Conservation (phyloP, 2,797 vertebrate species). For the Gadopsis marmoratus region DNA sequence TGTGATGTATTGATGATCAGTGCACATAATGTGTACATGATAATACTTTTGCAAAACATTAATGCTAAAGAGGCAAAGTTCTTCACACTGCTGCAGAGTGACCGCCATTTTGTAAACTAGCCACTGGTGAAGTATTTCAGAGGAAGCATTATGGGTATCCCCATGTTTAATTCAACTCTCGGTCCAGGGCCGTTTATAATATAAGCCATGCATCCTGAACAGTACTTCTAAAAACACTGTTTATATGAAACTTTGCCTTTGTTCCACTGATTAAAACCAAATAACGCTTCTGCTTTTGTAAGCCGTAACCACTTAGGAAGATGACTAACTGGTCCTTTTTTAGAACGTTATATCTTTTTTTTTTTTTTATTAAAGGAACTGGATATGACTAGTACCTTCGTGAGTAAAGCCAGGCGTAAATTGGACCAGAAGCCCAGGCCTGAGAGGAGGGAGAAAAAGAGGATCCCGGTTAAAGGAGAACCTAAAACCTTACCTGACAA, state of each 20-base stretch:
- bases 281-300: not conserved
- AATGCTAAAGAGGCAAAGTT: no score
- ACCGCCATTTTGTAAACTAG: no score
- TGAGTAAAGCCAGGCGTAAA: conserved; percentile 84
- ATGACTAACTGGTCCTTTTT: not conserved
- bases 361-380: conserved; percentile 70
- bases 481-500: conserved; percentile 19
- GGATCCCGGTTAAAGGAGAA: conserved; percentile 49
- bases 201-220: not conserved
- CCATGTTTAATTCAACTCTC: not conserved
- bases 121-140: no score
- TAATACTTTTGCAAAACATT: no score
- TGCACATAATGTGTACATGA: no score
- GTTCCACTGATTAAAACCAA: no score
- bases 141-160: not conserved
- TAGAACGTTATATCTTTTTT: not conserved
- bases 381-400: conserved; percentile 85
- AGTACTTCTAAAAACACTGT: not conserved
- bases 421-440: conserved; percentile 73
- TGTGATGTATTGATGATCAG: not conserved
- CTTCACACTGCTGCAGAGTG: no score
- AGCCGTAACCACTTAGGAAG: fast-evolving
- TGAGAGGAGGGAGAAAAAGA: conserved; percentile 74
- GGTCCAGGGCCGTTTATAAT: not conserved
- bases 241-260: not conserved